A percentile compares a stretch with the other conserved stretches of the same genome.
phyloP scores from a whole-genome alignment of 2,888 invertebrate genomes.

The Fragum fragum region DNA sequence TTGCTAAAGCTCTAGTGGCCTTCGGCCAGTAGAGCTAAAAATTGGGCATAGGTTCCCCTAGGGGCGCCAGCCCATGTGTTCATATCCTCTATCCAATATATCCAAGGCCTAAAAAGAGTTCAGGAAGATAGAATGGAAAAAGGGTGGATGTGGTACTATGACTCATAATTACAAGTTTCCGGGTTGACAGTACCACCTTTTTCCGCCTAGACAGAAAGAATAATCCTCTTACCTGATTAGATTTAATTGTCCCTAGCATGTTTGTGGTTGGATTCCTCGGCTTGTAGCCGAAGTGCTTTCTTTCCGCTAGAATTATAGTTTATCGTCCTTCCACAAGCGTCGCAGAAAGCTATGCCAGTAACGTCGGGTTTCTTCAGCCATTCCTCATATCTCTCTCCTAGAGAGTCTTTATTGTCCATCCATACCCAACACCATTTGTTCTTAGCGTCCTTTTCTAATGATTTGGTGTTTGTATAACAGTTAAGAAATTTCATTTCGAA shows the following conservation, averaged over 20 bases:
- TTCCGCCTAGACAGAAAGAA: neutral
- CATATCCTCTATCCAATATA: neutral
- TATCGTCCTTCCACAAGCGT: constrained; percentile 33
- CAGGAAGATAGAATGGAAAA: neutral
- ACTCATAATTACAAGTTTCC: neutral
- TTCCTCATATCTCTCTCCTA: constrained; percentile 18
- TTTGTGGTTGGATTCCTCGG: constrained; percentile 27
- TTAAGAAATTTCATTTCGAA: constrained; percentile 38
- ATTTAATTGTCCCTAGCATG: constrained; percentile 13
- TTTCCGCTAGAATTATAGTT: constrained; percentile 42
- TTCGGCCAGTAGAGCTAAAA: too few relatives aligned
- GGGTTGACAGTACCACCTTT: neutral
- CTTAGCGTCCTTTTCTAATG: constrained; percentile 20
- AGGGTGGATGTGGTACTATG: neutral
- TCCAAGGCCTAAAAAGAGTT: neutral
- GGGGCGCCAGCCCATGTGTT: too few relatives aligned
- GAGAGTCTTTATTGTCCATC: constrained; percentile 12
- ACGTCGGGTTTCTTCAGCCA: constrained; percentile 32
- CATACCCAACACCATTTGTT: constrained; percentile 55
- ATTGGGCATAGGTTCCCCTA: too few relatives aligned
- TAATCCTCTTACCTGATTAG: constrained; percentile 29
- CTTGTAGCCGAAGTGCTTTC: constrained; percentile 34
- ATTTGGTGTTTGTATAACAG: constrained; percentile 12
- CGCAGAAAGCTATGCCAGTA: constrained; percentile 35
- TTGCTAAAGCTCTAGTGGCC: too few relatives aligned